A percentile compares a stretch with the other conserved stretches of the same genome.
phyloP scores from a whole-genome alignment of 2,113 vertebrate species.

The Callospermophilus lateralis region DNA sequence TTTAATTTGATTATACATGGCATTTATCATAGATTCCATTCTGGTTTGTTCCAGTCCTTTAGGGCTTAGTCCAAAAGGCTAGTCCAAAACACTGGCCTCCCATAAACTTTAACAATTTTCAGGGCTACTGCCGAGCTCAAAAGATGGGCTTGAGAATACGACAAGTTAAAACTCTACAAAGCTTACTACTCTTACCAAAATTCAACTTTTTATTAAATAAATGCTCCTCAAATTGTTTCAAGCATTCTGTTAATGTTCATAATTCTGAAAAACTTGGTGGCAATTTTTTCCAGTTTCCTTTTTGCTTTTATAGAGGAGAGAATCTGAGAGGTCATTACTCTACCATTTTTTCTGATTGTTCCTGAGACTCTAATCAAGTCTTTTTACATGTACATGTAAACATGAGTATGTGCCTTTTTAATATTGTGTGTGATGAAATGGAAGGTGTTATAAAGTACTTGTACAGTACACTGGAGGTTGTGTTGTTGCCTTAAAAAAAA shows the following conservation, averaged over 20 bases:
- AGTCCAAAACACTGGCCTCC: background rate
- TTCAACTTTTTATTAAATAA: slow-evolving; percentile 17
- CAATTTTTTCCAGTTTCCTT: background rate
- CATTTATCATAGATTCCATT: background rate
- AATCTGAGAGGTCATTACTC: background rate
- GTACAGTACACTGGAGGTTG: background rate
- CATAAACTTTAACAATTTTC: slow-evolving; percentile 4
- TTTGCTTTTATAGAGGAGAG: slow-evolving; percentile 6
- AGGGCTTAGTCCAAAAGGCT: background rate
- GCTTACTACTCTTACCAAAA: background rate
- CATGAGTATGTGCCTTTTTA: background rate
- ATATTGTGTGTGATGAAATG: slow-evolving; percentile 14
- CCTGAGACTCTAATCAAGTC: background rate
- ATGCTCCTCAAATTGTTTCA: background rate
- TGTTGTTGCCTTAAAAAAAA: background rate
- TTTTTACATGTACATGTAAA: no score
- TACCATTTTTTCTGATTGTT: background rate
- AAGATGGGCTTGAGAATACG: background rate
- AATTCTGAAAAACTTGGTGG: slow-evolving; percentile 36
- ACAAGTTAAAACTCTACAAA: background rate
- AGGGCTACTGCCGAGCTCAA: background rate
- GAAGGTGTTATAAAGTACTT: background rate
- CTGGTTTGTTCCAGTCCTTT: background rate
- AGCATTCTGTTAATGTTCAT: slow-evolving; percentile 28
- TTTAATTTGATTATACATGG: background rate